phyloP scores from a whole-genome alignment of 2,888 invertebrate genomes.

The Leptinotarsa haldemani region DNA sequence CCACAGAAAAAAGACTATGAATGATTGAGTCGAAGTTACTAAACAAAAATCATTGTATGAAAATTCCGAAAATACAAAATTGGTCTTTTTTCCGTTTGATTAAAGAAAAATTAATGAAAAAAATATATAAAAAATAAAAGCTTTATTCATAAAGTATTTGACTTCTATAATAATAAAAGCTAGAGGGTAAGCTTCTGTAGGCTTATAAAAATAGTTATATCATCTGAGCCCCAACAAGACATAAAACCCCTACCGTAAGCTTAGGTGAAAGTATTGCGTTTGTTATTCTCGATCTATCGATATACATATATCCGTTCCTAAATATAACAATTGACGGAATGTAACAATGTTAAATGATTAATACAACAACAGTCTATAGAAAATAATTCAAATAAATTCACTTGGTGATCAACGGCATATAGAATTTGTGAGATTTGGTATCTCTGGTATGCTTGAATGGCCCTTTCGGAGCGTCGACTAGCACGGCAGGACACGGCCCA shows the following conservation, averaged over 20 bases:
- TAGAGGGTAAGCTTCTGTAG: constrained; percentile 34
- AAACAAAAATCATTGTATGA: too few species aligned
- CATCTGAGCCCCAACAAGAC: constrained; percentile 42
- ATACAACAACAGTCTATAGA: constrained; percentile 37
- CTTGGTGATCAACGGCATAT: constrained; percentile 74
- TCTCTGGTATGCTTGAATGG: constrained; percentile 88
- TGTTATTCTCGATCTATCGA: constrained; percentile 12
- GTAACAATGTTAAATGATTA: constrained; percentile 60
- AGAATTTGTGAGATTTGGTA: constrained; percentile 87
- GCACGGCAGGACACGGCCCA: constrained; percentile 84
- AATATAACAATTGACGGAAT: constrained; percentile 45
- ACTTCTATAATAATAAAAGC: constrained; percentile 37
- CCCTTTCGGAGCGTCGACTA: constrained; percentile 79
- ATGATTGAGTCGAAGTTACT: too few species aligned
- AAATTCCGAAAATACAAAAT: not conserved
- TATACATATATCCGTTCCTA: constrained; percentile 7
- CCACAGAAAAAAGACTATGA: not conserved
- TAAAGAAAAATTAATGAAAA: constrained; percentile 28
- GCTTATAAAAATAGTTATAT: constrained; percentile 36
- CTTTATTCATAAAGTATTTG: constrained; percentile 33
- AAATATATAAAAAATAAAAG: constrained; percentile 50
- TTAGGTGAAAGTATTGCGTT: constrained; percentile 27
- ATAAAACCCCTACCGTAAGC: constrained; percentile 56
- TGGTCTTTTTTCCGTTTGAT: not conserved
- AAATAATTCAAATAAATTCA: constrained; percentile 42